Percentiles rank a stretch among this genome's conserved stretches.
Conservation (phyloP, 2,888 invertebrate species). For the Barypeithes pellucidus region DNA sequence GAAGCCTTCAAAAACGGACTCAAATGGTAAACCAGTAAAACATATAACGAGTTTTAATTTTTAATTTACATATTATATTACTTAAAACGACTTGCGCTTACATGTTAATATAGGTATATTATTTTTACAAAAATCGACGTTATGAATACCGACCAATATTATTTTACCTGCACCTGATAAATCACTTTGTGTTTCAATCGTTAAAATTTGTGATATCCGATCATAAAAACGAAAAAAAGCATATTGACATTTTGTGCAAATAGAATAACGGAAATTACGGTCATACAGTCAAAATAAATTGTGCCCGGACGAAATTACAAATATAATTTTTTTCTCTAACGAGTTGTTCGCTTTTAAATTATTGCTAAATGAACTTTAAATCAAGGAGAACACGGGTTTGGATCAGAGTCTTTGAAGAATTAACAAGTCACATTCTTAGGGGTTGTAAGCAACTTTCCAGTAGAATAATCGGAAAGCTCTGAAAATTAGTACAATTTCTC, state of each 20-base stretch:
- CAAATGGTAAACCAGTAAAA: no score
- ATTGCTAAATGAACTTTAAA: neutral
- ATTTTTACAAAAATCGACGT: neutral
- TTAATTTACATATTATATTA: no score
- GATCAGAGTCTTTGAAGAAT: no score
- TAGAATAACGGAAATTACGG: neutral
- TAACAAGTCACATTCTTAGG: no score
- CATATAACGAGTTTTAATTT: no score
- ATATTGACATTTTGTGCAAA: conserved; percentile 4
- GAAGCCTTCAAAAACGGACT: no score
- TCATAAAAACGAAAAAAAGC: neutral
- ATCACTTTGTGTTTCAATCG: neutral
- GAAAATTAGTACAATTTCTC: no score
- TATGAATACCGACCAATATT: neutral
- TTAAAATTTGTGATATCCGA: neutral
- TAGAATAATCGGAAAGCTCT: no score
- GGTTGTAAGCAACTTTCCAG: no score
- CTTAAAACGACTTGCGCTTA: no score
- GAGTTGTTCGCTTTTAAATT: neutral
- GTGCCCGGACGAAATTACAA: neutral
- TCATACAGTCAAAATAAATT: neutral
- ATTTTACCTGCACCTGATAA: neutral
- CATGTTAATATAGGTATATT: neutral
- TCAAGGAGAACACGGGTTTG: no score
- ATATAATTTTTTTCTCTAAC: neutral